Evolutionary conservation across 2,797 vertebrate species (phyloP).

Genomic region (Girardinus metallicus): DNA sequence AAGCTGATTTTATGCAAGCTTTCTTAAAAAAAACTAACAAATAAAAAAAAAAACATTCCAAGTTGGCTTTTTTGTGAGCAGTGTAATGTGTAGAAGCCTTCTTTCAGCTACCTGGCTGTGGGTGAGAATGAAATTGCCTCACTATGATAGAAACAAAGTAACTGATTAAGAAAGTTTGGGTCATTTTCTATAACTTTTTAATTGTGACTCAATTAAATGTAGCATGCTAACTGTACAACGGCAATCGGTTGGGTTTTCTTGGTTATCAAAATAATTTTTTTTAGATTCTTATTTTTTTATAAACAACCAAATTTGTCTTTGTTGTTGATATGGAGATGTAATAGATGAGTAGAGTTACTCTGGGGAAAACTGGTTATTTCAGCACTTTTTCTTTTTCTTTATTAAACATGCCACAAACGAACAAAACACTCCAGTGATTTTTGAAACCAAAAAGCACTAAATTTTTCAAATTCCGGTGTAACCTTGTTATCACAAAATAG

Average conservation of each 20-base stretch:
- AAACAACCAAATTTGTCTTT: not conserved
- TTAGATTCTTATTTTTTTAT: not conserved
- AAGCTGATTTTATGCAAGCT: no score
- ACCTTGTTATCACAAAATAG: not conserved
- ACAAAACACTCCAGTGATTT: not conserved
- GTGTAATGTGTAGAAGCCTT: not conserved
- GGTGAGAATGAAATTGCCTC: not conserved
- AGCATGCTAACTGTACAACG: not conserved
- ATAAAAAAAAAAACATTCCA: not conserved
- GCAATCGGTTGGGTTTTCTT: not conserved
- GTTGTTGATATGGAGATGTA: not conserved
- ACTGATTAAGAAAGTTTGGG: not conserved
- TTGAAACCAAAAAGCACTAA: no score
- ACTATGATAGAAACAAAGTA: not conserved
- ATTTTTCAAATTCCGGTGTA: not conserved
- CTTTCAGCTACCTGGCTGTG: not conserved
- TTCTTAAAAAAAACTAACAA: no score
- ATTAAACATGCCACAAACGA: not conserved
- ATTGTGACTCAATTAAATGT: not conserved
- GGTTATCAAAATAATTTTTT: not conserved
- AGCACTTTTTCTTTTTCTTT: not conserved
- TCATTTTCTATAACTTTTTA: not conserved
- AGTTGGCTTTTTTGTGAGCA: not conserved
- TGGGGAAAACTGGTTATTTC: not conserved
- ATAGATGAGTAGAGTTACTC: not conserved